Percentiles rank a stretch among this genome's conserved stretches.
These are phyloP conservation scores for Mellilla xanthometata DNA, from an alignment of 2,888 invertebrate species.

Conservation along the genomic window DNA sequence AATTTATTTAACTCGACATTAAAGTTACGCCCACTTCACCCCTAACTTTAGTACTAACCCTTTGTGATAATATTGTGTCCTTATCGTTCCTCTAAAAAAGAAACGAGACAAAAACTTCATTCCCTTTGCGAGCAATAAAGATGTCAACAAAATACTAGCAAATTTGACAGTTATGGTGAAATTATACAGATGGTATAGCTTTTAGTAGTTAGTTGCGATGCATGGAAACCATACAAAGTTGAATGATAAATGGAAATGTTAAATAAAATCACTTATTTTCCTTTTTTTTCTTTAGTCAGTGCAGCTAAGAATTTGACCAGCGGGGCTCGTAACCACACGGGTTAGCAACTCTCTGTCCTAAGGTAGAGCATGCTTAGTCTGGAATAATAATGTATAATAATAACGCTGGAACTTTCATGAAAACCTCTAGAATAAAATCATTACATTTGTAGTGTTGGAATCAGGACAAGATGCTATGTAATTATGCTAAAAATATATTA, in stretches of 20 bases:
- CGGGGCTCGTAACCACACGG: too few relatives aligned
- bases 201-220: conserved; percentile 9
- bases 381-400: too few relatives aligned
- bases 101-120: conserved; percentile 33
- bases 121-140: conserved; percentile 45
- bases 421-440: too few relatives aligned
- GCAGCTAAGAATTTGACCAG: too few relatives aligned
- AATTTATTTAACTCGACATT: conserved; percentile 74
- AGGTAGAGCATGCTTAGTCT: too few relatives aligned
- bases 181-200: conserved; percentile 53
- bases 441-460: too few relatives aligned
- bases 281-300: too few relatives aligned
- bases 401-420: too few relatives aligned
- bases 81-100: conserved; percentile 27
- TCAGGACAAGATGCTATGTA: too few relatives aligned
- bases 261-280: too few relatives aligned
- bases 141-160: conserved; percentile 46
- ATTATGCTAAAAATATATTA: too few relatives aligned
- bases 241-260: background rate
- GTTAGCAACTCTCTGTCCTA: too few relatives aligned
- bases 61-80: conserved; percentile 32
- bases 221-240: background rate
- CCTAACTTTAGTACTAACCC: conserved; percentile 54
- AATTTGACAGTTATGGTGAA: conserved; percentile 60
- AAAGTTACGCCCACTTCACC: conserved; percentile 69